phyloP scores from a whole-genome alignment of 2,888 invertebrate species.

The Lithophane semibrunnea region DNA sequence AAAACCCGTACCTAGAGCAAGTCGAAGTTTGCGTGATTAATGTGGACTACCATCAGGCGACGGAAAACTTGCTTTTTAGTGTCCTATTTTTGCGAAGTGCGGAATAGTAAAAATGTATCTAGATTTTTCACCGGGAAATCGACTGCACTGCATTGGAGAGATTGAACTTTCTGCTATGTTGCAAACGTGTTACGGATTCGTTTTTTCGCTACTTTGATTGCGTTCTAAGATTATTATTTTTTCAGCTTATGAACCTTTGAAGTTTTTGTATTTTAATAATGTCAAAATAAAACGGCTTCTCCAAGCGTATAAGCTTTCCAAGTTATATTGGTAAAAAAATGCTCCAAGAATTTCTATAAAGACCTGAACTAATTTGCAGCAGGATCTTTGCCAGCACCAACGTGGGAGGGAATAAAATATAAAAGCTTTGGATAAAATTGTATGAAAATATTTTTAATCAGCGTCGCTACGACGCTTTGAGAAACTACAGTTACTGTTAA shows the following conservation, averaged over 20 bases:
- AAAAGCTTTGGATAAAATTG: not conserved
- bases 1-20: conserved; percentile 27
- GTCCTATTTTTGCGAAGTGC: conserved; percentile 42
- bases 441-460: conserved; percentile 13
- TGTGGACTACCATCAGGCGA: conserved; percentile 45
- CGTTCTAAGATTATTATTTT: too few species aligned
- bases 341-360: not conserved
- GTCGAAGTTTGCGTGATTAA: conserved; percentile 56
- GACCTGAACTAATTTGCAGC: not conserved
- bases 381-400: not conserved
- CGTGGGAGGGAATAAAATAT: not conserved
- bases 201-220: not conserved
- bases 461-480: not conserved
- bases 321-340: conserved; percentile 5
- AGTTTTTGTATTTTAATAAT: not conserved
- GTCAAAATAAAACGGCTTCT: conserved; percentile 8
- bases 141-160: conserved; percentile 18
- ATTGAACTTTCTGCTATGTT: conserved; percentile 1
- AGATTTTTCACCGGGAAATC: conserved; percentile 23
- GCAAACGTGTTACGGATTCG: not conserved
- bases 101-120: conserved; percentile 45
- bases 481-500: not conserved
- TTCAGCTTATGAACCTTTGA: not conserved
- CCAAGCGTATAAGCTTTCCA: not conserved
- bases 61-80: conserved; percentile 34